Percentiles rank a stretch among this genome's conserved stretches.
Conservation (phyloP, 1,140 invertebrate genomes). For the Battus philenor region DNA sequence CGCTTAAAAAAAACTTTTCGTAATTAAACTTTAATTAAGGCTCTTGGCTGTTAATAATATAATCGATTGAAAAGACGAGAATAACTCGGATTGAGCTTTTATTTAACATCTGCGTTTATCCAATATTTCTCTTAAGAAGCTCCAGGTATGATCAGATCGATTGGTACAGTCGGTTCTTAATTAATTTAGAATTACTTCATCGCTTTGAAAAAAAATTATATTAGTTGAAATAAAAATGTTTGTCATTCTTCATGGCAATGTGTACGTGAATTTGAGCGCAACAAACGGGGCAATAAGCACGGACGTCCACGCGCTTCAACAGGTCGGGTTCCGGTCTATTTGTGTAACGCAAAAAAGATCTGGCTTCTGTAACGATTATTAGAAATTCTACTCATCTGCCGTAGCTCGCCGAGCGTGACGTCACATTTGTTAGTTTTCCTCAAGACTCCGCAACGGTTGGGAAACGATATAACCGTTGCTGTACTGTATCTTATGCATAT, state of each 20-base stretch:
- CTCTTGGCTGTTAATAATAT: no score
- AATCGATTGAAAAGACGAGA: no score
- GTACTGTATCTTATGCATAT: constrained; percentile 14
- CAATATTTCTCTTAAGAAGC: no score
- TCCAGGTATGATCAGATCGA: no score
- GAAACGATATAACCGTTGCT: constrained; percentile 23
- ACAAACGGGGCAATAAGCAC: constrained; percentile 23
- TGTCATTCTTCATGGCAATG: not conserved
- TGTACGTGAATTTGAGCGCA: not conserved
- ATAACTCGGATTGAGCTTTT: no score
- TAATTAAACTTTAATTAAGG: no score
- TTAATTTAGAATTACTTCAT: no score
- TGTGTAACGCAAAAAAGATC: constrained; percentile 39
- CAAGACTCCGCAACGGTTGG: constrained; percentile 15
- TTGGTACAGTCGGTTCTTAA: no score
- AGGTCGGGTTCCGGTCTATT: constrained; percentile 59
- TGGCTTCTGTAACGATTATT: constrained; percentile 24
- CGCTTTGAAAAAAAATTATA: no score
- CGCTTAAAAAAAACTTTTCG: no score
- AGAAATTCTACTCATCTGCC: constrained; percentile 46
- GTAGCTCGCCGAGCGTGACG: constrained; percentile 35
- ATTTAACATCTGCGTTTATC: no score
- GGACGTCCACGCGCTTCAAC: constrained; percentile 40
- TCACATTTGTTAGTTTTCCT: constrained; percentile 34
- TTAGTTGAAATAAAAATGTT: constrained; percentile 2